Evolutionary conservation across 2,113 vertebrate species (phyloP), one percentile per base, ranked within the genome.

Genomic region (Henicopernis longicauda): DNA sequence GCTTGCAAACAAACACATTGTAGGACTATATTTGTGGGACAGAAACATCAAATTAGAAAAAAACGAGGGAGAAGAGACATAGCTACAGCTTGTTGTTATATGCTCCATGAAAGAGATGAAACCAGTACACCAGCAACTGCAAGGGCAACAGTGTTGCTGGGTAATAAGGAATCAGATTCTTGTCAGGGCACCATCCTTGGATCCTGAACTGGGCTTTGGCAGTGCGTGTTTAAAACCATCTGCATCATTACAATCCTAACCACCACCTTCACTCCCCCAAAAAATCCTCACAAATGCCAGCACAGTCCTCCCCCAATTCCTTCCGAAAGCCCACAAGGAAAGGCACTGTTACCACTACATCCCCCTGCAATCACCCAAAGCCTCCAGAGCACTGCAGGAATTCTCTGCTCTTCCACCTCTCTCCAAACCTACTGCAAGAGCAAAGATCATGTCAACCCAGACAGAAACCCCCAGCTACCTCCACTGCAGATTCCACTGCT

Each of bases 11-110:
- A 80, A 54, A 74, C 47, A 36, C 4, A 0, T 54, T 38, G 12
- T 61, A 50, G 15, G 49, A 69, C 23, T 82, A 2, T 32, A 18
- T 55, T 13, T 66, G 25, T 11, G 29, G 16, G 16, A 44, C 3
- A 89, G 79, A 82, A 70, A 59, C 11, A 29, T 9, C 3, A 11
- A 70, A 61, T 45, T n/a, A 54, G 23, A 26, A 14, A 15, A 66
- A 44, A 44, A 5, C 0, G 1, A 72, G 26, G 22, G 6, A 63
- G 31, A 62, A 58, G 23, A 78, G 26, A 63, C 10, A 17, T 1
- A 55, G 47, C 20, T 59, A 1, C 23, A 50, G 11, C 19, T 76
- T 9, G 7, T 50, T 79, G 52, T 72, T 34, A 22, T 4, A 5
- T 15, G 20, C 16, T 50, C 29, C n/a, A 0, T 7, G 32, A 20